Evolutionary conservation across 1,140 invertebrate species (phyloP).

Genomic region (Atta texana): DNA sequence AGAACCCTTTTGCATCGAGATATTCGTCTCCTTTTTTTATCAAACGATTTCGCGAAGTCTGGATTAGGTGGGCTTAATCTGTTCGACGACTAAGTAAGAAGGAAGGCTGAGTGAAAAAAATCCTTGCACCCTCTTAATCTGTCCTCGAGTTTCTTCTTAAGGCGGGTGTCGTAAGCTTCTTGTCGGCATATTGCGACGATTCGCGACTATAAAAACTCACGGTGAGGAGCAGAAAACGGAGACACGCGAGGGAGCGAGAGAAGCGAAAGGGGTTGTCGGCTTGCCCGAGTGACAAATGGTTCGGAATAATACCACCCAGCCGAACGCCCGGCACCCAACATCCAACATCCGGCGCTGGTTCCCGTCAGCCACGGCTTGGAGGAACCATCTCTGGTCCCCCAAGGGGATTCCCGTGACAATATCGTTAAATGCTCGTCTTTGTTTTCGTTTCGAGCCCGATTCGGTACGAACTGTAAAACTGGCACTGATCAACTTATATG

Average conservation of each 20-base stretch:
- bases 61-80: constrained; percentile 78
- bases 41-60: constrained; percentile 56
- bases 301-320: constrained; percentile 86
- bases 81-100: constrained; percentile 70
- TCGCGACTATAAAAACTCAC: constrained; percentile 85
- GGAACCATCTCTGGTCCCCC: constrained; percentile 64
- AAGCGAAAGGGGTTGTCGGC: constrained; percentile 84
- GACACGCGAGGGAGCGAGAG: constrained; percentile 72
- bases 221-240: constrained; percentile 44
- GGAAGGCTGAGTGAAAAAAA: constrained; percentile 57
- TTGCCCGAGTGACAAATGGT: constrained; percentile 85
- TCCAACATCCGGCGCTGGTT: constrained; percentile 78
- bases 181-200: constrained; percentile 86
- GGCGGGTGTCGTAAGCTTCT: constrained; percentile 81
- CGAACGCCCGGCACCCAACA: constrained; percentile 79
- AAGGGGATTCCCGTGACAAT: constrained; percentile 76
- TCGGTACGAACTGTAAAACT: neutral
- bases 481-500: neutral
- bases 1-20: constrained; percentile 1
- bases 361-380: constrained; percentile 71
- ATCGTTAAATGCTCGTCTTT: constrained; percentile 82
- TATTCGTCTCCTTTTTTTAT: constrained; percentile 28
- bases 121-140: constrained; percentile 84
- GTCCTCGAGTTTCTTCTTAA: constrained; percentile 73
- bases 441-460: constrained; percentile 74